These are phyloP conservation scores for Alviniconcha strummeri DNA, from an alignment of 2,888 invertebrate species.

Conservation along the genomic window DNA sequence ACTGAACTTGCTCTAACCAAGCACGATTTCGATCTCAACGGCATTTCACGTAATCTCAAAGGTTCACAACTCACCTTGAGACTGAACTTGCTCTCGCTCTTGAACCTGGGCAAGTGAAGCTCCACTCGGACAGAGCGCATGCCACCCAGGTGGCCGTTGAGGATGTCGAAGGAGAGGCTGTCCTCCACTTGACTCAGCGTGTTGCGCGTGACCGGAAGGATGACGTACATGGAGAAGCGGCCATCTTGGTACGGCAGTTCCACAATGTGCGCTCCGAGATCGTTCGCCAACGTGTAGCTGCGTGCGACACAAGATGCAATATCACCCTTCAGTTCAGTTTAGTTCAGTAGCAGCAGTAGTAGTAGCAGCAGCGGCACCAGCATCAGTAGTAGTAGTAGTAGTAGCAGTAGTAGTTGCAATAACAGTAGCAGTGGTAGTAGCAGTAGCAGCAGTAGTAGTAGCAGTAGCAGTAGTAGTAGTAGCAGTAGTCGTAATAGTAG, in stretches of 20 bases:
- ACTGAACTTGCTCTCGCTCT: conserved; percentile 19
- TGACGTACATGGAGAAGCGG: conserved; percentile 31
- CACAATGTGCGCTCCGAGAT: conserved; percentile 12
- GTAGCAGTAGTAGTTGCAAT: too few relatives aligned
- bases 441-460: too few relatives aligned
- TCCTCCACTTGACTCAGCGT: conserved; percentile 8
- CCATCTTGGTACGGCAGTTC: conserved; percentile 25
- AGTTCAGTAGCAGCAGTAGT: too few relatives aligned
- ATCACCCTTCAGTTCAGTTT: too few relatives aligned
- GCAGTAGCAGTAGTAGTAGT: too few relatives aligned
- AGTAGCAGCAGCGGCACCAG: too few relatives aligned
- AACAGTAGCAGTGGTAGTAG: too few relatives aligned
- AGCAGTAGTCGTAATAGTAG: too few relatives aligned
- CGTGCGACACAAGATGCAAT: too few relatives aligned
- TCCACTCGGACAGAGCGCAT: background rate
- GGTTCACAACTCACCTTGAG: conserved; percentile 2
- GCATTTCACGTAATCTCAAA: too few relatives aligned
- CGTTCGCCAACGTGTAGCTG: conserved; percentile 7
- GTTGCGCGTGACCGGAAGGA: conserved; percentile 15
- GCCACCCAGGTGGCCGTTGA: background rate
- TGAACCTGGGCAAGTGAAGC: conserved; percentile 22
- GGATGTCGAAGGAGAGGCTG: background rate
- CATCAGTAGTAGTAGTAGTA: too few relatives aligned
- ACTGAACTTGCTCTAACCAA: conserved; percentile 1
- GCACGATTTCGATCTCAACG: too few relatives aligned